Evolutionary conservation across 2,113 vertebrate species (phyloP).

Genomic region (Pangasianodon hypophthalmus): DNA sequence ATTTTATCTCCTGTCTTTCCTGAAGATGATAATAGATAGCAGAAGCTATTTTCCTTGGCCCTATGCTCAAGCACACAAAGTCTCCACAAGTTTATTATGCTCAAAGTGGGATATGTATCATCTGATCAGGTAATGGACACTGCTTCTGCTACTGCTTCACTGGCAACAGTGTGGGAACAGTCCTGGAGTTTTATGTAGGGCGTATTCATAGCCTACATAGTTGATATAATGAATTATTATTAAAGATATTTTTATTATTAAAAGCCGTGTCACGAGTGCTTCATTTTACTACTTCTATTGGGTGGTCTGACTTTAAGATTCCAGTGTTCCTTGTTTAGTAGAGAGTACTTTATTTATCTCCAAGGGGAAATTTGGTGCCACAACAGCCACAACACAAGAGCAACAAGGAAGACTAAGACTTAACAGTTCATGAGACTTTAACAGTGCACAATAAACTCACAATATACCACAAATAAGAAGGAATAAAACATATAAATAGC

Average conservation of each 20-base stretch:
- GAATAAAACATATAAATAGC: no score
- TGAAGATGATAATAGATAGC: conserved; percentile 29
- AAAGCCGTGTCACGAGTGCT: background rate
- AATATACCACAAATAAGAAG: no score
- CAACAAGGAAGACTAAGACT: no score
- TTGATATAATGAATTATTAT: background rate
- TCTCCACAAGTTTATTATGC: background rate
- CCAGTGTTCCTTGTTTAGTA: background rate
- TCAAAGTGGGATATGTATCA: background rate
- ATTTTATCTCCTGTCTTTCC: background rate
- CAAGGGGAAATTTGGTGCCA: no score
- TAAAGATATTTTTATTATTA: background rate
- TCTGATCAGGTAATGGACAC: background rate
- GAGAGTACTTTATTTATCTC: no score
- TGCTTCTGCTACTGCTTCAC: background rate
- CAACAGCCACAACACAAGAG: no score
- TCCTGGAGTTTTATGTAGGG: background rate
- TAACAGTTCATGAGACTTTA: no score
- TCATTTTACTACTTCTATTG: background rate
- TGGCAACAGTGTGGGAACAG: background rate
- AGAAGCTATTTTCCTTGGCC: conserved; percentile 16
- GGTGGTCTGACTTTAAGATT: background rate
- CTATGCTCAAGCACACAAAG: background rate
- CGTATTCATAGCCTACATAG: background rate
- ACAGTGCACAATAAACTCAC: no score